phyloP scores from a whole-genome alignment of 2,113 vertebrate genomes.

The Tachycineta bicolor region DNA sequence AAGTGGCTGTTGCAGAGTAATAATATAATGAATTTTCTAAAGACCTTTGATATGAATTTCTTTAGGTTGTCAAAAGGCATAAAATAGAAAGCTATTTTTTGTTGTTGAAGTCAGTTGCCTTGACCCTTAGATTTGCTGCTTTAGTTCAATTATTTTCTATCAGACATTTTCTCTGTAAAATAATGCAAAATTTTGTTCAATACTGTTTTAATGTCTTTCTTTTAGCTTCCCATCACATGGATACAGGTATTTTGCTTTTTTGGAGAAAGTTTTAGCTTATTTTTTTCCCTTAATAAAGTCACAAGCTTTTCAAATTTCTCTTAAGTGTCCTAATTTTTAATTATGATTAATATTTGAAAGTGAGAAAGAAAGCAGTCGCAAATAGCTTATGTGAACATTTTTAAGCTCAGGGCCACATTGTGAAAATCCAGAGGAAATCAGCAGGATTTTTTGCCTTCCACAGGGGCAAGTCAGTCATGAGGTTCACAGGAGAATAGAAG shows the following conservation, averaged over 20 bases:
- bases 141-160: neutral
- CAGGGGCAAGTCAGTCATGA: neutral
- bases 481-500: neutral
- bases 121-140: neutral
- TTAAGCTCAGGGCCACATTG: neutral
- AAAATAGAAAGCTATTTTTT: neutral
- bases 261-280: neutral
- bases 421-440: neutral
- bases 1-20: neutral
- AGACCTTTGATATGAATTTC: neutral
- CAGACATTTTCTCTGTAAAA: neutral
- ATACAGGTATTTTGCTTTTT: constrained; percentile 82
- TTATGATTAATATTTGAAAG: neutral
- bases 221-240: constrained; percentile 84
- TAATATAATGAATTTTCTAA: neutral
- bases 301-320: neutral
- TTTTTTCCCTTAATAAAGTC: neutral
- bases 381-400: neutral
- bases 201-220: constrained; percentile 66
- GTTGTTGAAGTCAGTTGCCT: neutral
- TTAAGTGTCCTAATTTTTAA: neutral
- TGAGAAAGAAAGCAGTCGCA: neutral
- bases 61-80: neutral
- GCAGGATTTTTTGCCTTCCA: neutral
- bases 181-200: constrained; percentile 3